These are phyloP conservation scores for Sebastes trivittatus DNA, from an alignment of 2,797 vertebrate species.

Conservation along the genomic window DNA sequence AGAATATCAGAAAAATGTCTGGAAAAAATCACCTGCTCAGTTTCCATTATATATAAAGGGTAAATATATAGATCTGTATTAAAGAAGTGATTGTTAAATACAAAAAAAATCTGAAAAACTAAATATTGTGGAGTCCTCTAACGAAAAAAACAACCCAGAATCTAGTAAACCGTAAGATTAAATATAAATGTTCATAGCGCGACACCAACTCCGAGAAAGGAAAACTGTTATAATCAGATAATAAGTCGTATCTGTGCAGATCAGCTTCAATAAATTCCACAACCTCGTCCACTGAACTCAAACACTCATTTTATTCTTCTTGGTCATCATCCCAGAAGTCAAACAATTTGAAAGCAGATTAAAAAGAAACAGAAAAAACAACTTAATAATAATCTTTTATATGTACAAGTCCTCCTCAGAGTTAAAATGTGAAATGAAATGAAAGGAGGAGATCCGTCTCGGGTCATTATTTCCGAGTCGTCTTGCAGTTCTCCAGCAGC, in stretches of 20 bases:
- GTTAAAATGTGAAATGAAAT: too few relatives aligned
- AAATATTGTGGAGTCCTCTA: too few relatives aligned
- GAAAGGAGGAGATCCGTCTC: not conserved
- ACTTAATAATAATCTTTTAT: not conserved
- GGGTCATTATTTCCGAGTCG: not conserved
- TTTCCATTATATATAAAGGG: too few relatives aligned
- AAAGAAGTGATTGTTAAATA: not conserved
- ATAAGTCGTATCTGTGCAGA: too few relatives aligned
- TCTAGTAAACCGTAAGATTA: not conserved
- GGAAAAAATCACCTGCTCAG: too few relatives aligned
- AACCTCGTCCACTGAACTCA: not conserved
- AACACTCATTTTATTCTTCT: not conserved
- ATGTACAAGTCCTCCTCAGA: too few relatives aligned
- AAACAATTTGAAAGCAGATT: not conserved
- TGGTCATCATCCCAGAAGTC: not conserved
- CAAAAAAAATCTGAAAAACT: not conserved
- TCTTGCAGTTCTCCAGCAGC: slow-evolving; percentile 82
- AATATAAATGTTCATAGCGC: not conserved
- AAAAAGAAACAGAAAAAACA: not conserved
- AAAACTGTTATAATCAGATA: too few relatives aligned
- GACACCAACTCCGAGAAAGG: not conserved
- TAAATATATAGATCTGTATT: not conserved
- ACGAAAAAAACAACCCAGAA: too few relatives aligned
- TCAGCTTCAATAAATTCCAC: not conserved
- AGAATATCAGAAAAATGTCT: too few relatives aligned